Percentiles rank a stretch among this genome's conserved stretches.
Evolutionary conservation across 2,888 invertebrate species (phyloP).

Genomic region (Drosophila bunnanda): DNA sequence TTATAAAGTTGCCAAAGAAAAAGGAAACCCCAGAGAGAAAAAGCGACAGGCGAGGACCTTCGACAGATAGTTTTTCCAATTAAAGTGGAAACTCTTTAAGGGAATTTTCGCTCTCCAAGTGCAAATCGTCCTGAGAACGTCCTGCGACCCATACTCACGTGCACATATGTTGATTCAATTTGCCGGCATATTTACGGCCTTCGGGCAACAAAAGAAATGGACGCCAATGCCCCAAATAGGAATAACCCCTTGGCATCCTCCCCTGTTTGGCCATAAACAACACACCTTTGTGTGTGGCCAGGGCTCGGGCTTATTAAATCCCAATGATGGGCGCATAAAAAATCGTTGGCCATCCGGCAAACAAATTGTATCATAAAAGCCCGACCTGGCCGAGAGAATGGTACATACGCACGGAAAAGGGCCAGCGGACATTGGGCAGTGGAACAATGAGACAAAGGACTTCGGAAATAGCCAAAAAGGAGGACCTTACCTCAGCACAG

Average conservation of each 20-base stretch:
- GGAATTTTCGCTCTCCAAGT: not conserved
- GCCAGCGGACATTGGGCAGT: constrained; percentile 23
- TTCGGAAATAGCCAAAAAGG: constrained; percentile 52
- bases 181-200: constrained; percentile 27
- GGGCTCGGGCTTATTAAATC: constrained; percentile 73
- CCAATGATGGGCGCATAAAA: constrained; percentile 70
- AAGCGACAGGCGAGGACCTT: not conserved
- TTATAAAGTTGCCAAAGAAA: constrained; percentile 49
- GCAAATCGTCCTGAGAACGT: not conserved
- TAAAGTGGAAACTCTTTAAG: constrained; percentile 12
- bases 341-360: constrained; percentile 53
- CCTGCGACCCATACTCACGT: constrained; percentile 3
- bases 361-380: constrained; percentile 72
- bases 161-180: constrained; percentile 37
- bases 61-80: constrained; percentile 31
- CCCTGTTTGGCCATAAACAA: constrained; percentile 53
- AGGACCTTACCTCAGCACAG: constrained; percentile 33
- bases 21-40: constrained; percentile 6
- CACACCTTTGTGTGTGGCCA: constrained; percentile 48
- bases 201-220: constrained; percentile 43
- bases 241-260: constrained; percentile 13
- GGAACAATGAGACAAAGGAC: constrained; percentile 62
- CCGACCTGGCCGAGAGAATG: constrained; percentile 53
- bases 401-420: constrained; percentile 60
- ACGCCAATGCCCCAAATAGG: constrained; percentile 43